Percentiles rank a stretch among this genome's conserved stretches.
These are phyloP conservation scores for Marcusenius ussheri DNA, from an alignment of 2,113 vertebrate genomes.

Conservation along the genomic window DNA sequence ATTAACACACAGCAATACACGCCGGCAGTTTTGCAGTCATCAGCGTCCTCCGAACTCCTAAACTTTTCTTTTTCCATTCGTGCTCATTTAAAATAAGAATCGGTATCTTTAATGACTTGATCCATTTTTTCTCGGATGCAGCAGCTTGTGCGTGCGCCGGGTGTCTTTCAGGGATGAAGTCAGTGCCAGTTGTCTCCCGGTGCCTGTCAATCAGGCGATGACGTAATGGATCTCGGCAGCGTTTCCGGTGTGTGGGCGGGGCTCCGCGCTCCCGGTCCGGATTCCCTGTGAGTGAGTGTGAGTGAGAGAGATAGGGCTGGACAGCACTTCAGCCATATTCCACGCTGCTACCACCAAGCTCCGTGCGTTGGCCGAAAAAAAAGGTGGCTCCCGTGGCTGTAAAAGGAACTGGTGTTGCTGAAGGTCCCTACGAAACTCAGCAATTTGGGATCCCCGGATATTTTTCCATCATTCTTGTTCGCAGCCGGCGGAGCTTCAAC, in stretches of 20 bases:
- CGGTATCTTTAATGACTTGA: background rate
- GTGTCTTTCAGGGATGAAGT: slow-evolving; percentile 32
- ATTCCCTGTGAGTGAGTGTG: slow-evolving; percentile 28
- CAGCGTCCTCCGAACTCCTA: background rate
- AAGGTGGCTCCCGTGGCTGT: slow-evolving; percentile 11
- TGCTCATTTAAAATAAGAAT: slow-evolving; percentile 4
- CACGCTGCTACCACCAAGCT: slow-evolving; percentile 26
- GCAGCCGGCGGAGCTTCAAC: slow-evolving; percentile 44
- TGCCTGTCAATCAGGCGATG: slow-evolving; percentile 52
- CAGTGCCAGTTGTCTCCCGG: slow-evolving; percentile 43
- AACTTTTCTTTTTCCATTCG: background rate
- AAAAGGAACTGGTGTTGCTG: slow-evolving; percentile 17
- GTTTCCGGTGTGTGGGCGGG: slow-evolving; percentile 60
- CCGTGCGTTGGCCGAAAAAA: slow-evolving; percentile 16
- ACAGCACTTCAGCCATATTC: slow-evolving; percentile 45
- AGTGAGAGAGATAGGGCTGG: slow-evolving; percentile 36
- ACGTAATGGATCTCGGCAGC: slow-evolving; percentile 50
- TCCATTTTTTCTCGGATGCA: background rate
- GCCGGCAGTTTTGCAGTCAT: background rate
- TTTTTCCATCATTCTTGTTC: background rate
- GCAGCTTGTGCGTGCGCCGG: background rate
- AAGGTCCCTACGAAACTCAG: background rate
- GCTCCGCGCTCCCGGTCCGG: slow-evolving; percentile 41
- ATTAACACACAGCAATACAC: background rate
- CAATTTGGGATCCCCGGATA: background rate